Evolutionary conservation across 2,888 invertebrate species (phyloP).

Genomic region (Isotomurus palustris): DNA sequence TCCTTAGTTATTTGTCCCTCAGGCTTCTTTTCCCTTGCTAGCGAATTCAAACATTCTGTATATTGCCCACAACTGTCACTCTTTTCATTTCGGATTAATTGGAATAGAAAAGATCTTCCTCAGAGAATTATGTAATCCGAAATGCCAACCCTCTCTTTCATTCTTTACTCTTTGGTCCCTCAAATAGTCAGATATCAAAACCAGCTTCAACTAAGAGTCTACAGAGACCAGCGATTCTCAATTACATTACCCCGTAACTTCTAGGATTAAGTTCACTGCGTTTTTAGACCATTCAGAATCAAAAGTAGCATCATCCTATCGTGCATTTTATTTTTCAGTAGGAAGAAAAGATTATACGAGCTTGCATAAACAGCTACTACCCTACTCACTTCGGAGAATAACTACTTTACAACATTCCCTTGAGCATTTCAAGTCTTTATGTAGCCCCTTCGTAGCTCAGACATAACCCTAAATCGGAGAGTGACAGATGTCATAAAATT

Average conservation of each 20-base stretch:
- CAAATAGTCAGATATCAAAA: too few species aligned
- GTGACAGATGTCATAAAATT: too few species aligned
- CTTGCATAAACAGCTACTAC: too few species aligned
- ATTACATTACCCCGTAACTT: background rate
- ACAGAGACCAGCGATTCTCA: background rate
- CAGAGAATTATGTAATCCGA: background rate
- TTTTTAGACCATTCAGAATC: background rate
- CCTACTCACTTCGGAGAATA: too few species aligned
- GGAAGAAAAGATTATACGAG: too few species aligned
- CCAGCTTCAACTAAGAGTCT: too few species aligned
- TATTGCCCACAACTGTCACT: constrained; percentile 10
- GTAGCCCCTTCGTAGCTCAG: too few species aligned
- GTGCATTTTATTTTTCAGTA: too few species aligned
- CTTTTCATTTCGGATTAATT: constrained; percentile 4
- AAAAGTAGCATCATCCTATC: too few species aligned
- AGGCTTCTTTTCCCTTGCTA: background rate
- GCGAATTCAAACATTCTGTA: background rate
- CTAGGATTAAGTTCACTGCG: background rate
- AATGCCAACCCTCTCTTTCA: background rate
- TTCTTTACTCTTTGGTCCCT: background rate
- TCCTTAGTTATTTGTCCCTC: background rate
- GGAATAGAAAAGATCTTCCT: background rate
- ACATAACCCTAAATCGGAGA: too few species aligned
- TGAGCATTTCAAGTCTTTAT: too few species aligned
- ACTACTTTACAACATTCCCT: too few species aligned